These are phyloP conservation scores for Athalia circularis DNA, from an alignment of 2,888 invertebrate species.

Conservation along the genomic window DNA sequence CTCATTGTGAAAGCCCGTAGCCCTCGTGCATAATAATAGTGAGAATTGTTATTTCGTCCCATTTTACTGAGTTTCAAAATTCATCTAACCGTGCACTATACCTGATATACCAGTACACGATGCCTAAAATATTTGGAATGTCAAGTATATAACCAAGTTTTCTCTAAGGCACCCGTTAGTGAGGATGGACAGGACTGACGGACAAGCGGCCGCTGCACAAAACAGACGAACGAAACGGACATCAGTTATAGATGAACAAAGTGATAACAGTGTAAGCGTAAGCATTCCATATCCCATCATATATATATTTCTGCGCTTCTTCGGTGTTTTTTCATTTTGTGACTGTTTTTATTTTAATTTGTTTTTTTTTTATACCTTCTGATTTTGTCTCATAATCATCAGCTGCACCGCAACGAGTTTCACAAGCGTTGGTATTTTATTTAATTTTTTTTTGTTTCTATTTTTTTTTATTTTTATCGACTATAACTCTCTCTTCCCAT, in stretches of 20 bases:
- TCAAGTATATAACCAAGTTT: conserved; percentile 12
- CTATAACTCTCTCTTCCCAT: not conserved
- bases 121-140: conserved; percentile 9
- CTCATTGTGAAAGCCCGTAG: too few relatives aligned
- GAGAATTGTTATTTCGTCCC: too few relatives aligned
- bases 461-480: not conserved
- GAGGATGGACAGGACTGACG: conserved; percentile 19
- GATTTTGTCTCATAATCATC: not conserved
- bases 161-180: not conserved
- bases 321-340: not conserved
- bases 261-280: conserved; percentile 23
- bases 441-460: too few relatives aligned
- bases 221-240: not conserved
- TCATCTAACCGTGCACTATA: too few relatives aligned
- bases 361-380: not conserved
- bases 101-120: not conserved
- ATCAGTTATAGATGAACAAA: conserved; percentile 28
- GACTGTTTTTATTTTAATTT: not conserved
- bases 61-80: too few relatives aligned
- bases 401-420: not conserved
- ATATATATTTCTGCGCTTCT: conserved; percentile 26
- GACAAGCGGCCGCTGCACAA: conserved; percentile 8
- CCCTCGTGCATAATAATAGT: too few relatives aligned
- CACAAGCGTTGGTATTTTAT: not conserved
- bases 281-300: conserved; percentile 9